A percentile compares a stretch with the other conserved stretches of the same genome.
phyloP scores from a whole-genome alignment of 2,888 invertebrate genomes.

The Druceiella hillmani region DNA sequence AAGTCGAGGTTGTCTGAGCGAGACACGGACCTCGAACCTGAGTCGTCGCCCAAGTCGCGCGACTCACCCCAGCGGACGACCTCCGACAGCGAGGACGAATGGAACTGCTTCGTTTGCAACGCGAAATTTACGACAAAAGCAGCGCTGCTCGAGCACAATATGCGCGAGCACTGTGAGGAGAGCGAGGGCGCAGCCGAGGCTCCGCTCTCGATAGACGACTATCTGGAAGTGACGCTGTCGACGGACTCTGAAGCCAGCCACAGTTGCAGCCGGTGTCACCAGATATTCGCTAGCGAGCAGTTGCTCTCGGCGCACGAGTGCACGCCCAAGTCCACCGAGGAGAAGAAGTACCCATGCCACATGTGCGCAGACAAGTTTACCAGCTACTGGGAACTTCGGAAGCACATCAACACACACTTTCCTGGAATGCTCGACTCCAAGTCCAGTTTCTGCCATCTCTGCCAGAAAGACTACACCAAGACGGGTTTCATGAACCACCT shows the following conservation, averaged over 20 bases:
- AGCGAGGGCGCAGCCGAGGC: slow-evolving; percentile 47
- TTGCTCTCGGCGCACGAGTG: slow-evolving; percentile 41
- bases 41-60: slow-evolving; percentile 32
- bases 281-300: slow-evolving; percentile 46
- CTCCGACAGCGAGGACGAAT: slow-evolving; percentile 7
- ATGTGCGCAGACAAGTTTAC: slow-evolving; percentile 49
- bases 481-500: slow-evolving; percentile 52
- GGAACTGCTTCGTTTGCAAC: slow-evolving; percentile 26
- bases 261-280: slow-evolving; percentile 47
- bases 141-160: slow-evolving; percentile 29
- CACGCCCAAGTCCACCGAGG: slow-evolving; percentile 43
- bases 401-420: slow-evolving; percentile 48
- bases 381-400: slow-evolving; percentile 48
- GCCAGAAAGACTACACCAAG: slow-evolving; percentile 51
- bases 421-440: slow-evolving; percentile 51
- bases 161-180: slow-evolving; percentile 39
- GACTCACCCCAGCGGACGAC: slow-evolving; percentile 38
- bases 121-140: slow-evolving; percentile 11
- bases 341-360: slow-evolving; percentile 49
- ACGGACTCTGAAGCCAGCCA: slow-evolving; percentile 51
- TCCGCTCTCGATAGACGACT: slow-evolving; percentile 50
- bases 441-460: slow-evolving; percentile 50
- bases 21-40: slow-evolving; percentile 13
- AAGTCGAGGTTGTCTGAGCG: slow-evolving; percentile 42
- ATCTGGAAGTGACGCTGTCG: slow-evolving; percentile 48